A percentile compares a stretch with the other conserved stretches of the same genome.
Conservation (phyloP, 2,888 invertebrate species). For the Agapetus fuscipes region DNA sequence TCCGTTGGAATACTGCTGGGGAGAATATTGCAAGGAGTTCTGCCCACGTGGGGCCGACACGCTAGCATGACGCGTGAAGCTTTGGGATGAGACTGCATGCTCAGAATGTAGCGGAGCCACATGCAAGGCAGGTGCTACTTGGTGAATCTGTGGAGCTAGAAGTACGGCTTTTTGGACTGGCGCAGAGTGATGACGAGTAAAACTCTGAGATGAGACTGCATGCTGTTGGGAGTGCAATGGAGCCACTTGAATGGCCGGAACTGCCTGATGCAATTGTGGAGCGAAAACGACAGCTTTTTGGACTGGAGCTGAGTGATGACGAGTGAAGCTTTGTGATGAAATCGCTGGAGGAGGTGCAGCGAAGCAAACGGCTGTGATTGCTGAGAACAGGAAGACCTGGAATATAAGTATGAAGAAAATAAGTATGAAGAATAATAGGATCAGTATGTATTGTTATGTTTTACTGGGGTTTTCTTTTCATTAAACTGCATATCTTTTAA, state of each 20-base stretch:
- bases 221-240: constrained; percentile 32
- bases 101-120: constrained; percentile 34
- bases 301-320: constrained; percentile 1
- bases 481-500: too few relatives aligned
- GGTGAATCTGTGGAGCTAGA: neutral
- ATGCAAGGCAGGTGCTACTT: constrained; percentile 22
- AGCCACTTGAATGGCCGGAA: constrained; percentile 27
- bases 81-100: constrained; percentile 34
- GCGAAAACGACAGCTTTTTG: neutral
- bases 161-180: neutral
- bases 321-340: constrained; percentile 3
- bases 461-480: too few relatives aligned
- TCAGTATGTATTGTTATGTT: too few relatives aligned
- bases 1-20: neutral
- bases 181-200: constrained; percentile 1
- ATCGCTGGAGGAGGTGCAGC: constrained; percentile 31
- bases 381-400: too few relatives aligned
- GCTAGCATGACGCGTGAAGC: constrained; percentile 31
- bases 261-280: neutral
- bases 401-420: too few relatives aligned
- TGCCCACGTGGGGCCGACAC: constrained; percentile 26
- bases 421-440: too few relatives aligned
- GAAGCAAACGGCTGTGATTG: too few relatives aligned
- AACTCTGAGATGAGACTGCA: constrained; percentile 6
- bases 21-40: too few relatives aligned